Base-by-base conservation (phyloP, 2,797 vertebrate genomes). In the Botia almorhae region DNA sequence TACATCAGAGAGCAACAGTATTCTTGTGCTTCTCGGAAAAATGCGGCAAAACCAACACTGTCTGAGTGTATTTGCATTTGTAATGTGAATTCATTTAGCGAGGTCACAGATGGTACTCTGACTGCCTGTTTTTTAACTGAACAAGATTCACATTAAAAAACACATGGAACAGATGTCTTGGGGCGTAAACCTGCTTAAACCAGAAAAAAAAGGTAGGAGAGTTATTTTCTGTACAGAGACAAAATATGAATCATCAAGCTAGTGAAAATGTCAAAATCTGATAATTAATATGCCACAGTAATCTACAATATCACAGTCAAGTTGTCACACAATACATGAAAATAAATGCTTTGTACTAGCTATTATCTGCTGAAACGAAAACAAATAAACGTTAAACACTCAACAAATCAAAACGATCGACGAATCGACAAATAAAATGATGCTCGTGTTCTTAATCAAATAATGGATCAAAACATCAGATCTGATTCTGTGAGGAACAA, bases 401-500 rank as follows among this genome's bases (percentile, higher is more conserved):
- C 39, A 43, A 43, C 39, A 43, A 43, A 46, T 39, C 7, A 39
- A 39, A 39, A 39, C 6, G 36, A 39, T 46, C 10, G 10, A 10
- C 10, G 43, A 11, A 46, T 46, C 43, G 43, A 1, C 10, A 46
- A 46, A 46, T 8, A 46, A 46, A 46, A 46, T 46, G 6, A 39
- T 39, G 6, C 36, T 39, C 10, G 1, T 2, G 43, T 11, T 46
- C 10, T 11, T 46, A 46, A 46, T 46, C 10, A 10, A 46, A 46
- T 46, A 51, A 51, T 17, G 14, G 1, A n/a, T 55, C 17, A 55
- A 58, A 58, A 21, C 8, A 58, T 19, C 10, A 12, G 55, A 46
- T 81, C 36, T 73, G 53, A 68, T 50, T 13, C 14, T 50, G 46
- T 29, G 10, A 76, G 67, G 23, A 63, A 16, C 23, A 64, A 72